phyloP scores from a whole-genome alignment of 2,797 vertebrate genomes.

The Myioborus melanocephalus region DNA sequence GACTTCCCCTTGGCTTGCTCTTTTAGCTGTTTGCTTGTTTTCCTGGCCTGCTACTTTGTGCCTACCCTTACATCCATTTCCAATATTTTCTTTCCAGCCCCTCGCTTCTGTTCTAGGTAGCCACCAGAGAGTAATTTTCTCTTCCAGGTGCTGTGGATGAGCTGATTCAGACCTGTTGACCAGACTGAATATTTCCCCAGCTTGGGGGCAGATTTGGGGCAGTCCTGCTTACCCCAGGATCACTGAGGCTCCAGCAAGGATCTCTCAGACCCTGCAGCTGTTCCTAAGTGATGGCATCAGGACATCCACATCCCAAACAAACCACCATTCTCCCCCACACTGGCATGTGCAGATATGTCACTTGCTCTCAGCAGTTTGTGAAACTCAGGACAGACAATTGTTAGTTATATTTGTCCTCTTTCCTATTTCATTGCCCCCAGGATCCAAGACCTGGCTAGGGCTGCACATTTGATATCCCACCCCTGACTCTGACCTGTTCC shows the following conservation, averaged over 20 bases:
- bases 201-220: not conserved
- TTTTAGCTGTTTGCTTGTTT: conserved; percentile 15
- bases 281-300: not conserved
- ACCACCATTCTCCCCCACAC: not conserved
- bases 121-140: not conserved
- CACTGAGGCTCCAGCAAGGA: not conserved
- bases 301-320: not conserved
- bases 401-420: not conserved
- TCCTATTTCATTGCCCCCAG: not conserved
- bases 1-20: conserved; percentile 30
- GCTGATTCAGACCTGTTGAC: not conserved
- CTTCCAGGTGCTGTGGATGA: not conserved
- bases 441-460: not conserved
- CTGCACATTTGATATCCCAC: not conserved
- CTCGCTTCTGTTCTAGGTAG: not conserved
- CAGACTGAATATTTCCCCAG: not conserved
- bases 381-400: not conserved
- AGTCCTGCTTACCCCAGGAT: not conserved
- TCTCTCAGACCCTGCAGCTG: not conserved
- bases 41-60: not conserved
- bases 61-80: not conserved
- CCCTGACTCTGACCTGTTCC: not conserved
- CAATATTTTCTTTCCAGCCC: not conserved
- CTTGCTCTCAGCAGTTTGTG: not conserved
- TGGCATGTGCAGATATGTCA: rapidly evolving